Conservation (phyloP, 2,888 invertebrate genomes). For the Sinodicranocentrus sp. region DNA sequence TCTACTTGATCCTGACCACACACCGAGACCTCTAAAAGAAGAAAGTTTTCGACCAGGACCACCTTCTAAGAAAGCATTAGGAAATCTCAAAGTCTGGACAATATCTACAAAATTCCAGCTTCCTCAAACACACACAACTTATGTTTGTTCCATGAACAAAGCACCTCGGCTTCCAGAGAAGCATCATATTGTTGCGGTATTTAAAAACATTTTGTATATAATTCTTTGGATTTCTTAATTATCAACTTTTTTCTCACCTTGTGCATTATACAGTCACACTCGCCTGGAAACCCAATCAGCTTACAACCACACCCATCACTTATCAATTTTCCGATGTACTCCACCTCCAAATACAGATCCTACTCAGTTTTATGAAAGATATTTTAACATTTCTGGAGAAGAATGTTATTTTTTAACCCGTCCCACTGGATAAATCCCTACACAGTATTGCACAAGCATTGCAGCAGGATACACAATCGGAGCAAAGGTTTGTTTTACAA, state of each 20-base stretch:
- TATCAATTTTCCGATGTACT: background rate
- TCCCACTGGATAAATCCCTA: background rate
- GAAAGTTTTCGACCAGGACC: background rate
- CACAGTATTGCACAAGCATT: slow-evolving; percentile 43
- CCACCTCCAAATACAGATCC: background rate
- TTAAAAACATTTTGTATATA: no score
- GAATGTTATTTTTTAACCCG: slow-evolving; percentile 2
- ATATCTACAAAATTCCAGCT: background rate
- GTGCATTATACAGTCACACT: background rate
- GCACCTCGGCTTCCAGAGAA: background rate
- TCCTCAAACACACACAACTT: slow-evolving; percentile 17
- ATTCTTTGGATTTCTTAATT: background rate
- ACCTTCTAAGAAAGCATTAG: background rate
- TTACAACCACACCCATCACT: slow-evolving; percentile 16
- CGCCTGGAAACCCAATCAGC: slow-evolving; percentile 12
- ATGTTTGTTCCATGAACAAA: slow-evolving; percentile 38
- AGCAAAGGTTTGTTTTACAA: background rate
- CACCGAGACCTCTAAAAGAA: background rate
- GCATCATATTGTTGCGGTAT: slow-evolving; percentile 49
- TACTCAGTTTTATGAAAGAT: no score
- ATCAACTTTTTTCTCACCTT: background rate
- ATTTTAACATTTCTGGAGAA: background rate
- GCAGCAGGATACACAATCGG: slow-evolving; percentile 6
- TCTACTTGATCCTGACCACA: slow-evolving; percentile 33
- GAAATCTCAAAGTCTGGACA: slow-evolving; percentile 27